Evolutionary conservation across 2,797 vertebrate genomes (phyloP).

Genomic region (Sebastes matsubarae): DNA sequence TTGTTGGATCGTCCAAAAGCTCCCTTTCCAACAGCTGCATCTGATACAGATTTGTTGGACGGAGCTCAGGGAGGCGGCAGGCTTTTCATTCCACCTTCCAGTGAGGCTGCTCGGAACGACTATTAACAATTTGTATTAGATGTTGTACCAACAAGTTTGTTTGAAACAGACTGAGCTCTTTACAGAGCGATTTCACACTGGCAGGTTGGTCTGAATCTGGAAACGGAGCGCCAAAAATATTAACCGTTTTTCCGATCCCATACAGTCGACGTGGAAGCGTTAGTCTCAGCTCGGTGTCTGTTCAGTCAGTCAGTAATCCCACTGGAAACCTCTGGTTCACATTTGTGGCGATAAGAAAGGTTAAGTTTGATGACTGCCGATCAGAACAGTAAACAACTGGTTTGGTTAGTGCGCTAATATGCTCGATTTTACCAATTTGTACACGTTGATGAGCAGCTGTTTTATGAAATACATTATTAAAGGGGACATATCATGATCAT

Average conservation of each 20-base stretch:
- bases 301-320: background rate
- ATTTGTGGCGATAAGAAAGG: background rate
- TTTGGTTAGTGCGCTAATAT: background rate
- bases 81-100: background rate
- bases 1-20: background rate
- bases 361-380: background rate
- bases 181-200: conserved; percentile 19
- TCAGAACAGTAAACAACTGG: background rate
- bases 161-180: conserved; percentile 33
- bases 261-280: background rate
- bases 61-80: background rate
- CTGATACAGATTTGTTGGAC: background rate
- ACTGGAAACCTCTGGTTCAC: background rate
- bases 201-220: conserved; percentile 2
- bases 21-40: conserved; percentile 2
- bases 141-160: background rate
- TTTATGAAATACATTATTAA: background rate
- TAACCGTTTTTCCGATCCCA: background rate
- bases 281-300: background rate
- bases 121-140: background rate
- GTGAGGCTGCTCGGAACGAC: background rate
- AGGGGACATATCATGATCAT: too few relatives aligned
- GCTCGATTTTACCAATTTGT: background rate
- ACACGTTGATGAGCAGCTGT: background rate
- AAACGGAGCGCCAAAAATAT: background rate